phyloP scores from a whole-genome alignment of 1,140 invertebrate species.

The Aphaenogaster ashmeadi region DNA sequence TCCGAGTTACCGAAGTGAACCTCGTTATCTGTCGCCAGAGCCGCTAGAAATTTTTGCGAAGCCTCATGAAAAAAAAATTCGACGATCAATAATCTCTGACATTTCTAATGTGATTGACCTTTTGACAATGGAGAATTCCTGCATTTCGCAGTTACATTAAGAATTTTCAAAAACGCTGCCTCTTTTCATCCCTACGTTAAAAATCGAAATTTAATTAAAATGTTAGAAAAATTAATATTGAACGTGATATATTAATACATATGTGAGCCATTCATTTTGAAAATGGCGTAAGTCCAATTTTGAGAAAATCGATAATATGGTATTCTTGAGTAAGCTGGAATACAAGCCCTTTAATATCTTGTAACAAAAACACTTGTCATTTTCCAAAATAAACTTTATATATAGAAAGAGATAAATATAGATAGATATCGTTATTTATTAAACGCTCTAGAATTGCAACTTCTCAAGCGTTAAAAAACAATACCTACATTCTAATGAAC shows the following conservation, averaged over 20 bases:
- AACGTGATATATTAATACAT: neutral
- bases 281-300: no score
- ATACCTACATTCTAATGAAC: no score
- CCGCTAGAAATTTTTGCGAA: neutral
- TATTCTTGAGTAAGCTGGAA: no score
- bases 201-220: neutral
- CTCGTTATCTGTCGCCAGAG: neutral
- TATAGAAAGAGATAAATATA: no score
- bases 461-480: no score
- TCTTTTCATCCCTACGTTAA: neutral
- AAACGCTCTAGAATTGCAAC: no score
- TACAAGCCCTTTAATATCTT: no score
- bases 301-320: no score
- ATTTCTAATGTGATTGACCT: neutral
- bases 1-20: neutral
- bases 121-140: neutral
- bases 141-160: neutral
- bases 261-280: no score
- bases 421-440: no score
- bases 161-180: neutral
- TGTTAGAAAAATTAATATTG: neutral
- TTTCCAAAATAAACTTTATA: no score
- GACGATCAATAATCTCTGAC: neutral
- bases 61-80: neutral
- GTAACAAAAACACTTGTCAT: no score